Percentiles rank a stretch among this genome's conserved stretches.
Conservation (phyloP, 2,113 vertebrate genomes). For the Chrysemys picta region DNA sequence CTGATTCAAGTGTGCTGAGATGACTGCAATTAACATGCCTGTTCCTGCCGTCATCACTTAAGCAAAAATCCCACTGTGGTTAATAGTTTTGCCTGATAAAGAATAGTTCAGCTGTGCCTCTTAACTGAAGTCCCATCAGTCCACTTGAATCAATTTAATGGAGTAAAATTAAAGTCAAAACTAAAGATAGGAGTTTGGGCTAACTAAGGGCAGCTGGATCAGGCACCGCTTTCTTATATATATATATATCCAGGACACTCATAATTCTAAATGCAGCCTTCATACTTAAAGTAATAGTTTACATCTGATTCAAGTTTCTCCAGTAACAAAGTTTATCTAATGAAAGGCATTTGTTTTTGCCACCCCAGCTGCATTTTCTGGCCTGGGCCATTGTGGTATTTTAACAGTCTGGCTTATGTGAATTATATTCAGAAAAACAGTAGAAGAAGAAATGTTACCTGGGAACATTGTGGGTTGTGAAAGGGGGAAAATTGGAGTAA, state of each 20-base stretch:
- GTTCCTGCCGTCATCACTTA: not conserved
- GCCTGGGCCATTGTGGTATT: not conserved
- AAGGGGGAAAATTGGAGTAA: not conserved
- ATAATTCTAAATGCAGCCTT: not conserved
- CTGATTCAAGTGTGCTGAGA: not conserved
- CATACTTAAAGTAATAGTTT: not conserved
- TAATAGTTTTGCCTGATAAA: not conserved
- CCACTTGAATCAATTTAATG: accelerated
- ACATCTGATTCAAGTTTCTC: not conserved
- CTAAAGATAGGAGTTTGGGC: not conserved
- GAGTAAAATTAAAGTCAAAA: not conserved
- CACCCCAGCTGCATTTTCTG: not conserved
- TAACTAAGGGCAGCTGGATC: not conserved
- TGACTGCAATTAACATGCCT: not conserved
- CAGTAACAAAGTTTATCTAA: not conserved
- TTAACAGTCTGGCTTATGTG: not conserved
- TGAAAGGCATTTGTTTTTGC: not conserved
- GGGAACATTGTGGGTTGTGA: not conserved
- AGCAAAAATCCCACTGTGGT: not conserved
- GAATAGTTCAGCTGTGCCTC: not conserved
- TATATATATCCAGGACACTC: not conserved
- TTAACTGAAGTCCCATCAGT: not conserved
- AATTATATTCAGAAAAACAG: not conserved
- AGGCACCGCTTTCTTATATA: too few species aligned
- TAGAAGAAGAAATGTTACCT: not conserved